Base-by-base conservation (phyloP, 2,113 vertebrate genomes). In the Sterrhoptilus dennistouni region DNA sequence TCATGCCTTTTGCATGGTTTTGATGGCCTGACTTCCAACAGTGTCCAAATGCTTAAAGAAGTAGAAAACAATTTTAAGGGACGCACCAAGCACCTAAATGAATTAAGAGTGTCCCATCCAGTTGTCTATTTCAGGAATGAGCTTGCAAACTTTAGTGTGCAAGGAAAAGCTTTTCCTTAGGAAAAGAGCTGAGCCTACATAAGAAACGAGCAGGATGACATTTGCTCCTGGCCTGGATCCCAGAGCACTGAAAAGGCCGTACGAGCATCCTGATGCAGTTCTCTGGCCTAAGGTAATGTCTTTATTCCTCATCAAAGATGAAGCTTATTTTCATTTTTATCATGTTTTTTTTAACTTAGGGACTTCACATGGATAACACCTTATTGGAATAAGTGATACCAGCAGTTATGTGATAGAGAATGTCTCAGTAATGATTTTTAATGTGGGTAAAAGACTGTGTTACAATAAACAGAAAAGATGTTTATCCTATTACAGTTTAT, bases 401-500 rank as follows among this genome's bases (percentile, higher is more conserved):
- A 95, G 92, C 57, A 21, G 1, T 80, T 86, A 44, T 25, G 35
- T 88, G 81, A 88, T 50, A 91, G 64, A 79, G 56, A 78, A 92
- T 85, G 71, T 52, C 45, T 75, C 83, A 64, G 42, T 68, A 92
- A 91, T 89, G 45, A 86, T 82, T 96, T 98, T 94, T 95, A 52
- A 89, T 78, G 35, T 88, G n/a, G 71, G 36, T 36, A 83, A 90
- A 96, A 96, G 27, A 18, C 47, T 93, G 56, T 90, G 92, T 92
- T 92, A 79, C 56, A 96, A 93, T 85, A 89, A 96, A 90, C 56
- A 86, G 89, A 93, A 96, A 97, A 93, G 81, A 89, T 5, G 8
- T 83, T 95, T 96, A 95, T 92, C 86, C 88, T 82, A 38, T 95
- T 91, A 91, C 29, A 74, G 56, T 45, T 94, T 94, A 96, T 82